A percentile compares a stretch with the other conserved stretches of the same genome.
phyloP scores from a whole-genome alignment of 2,888 invertebrate species.

The Lithodes maja region DNA sequence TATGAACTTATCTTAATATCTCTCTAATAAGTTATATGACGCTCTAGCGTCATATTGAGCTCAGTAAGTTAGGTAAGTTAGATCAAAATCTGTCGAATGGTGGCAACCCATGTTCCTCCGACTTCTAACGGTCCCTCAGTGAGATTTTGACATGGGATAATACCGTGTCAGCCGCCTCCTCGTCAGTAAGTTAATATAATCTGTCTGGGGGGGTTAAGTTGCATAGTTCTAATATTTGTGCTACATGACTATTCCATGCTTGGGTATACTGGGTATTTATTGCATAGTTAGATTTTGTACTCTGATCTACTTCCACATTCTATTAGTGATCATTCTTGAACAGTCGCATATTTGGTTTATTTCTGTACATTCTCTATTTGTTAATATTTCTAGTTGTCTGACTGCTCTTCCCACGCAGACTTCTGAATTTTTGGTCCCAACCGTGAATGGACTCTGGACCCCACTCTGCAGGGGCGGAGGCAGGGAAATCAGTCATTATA shows the following conservation, averaged over 20 bases:
- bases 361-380: background rate
- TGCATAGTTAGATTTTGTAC: background rate
- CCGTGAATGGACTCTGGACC: background rate
- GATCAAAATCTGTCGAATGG: too few relatives aligned
- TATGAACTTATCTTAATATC: too few relatives aligned
- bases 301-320: background rate
- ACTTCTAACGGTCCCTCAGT: too few relatives aligned
- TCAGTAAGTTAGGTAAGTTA: too few relatives aligned
- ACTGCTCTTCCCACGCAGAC: conserved; percentile 3
- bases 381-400: background rate
- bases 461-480: background rate
- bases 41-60: too few relatives aligned
- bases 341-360: too few relatives aligned
- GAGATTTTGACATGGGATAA: too few relatives aligned
- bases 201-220: too few relatives aligned
- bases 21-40: too few relatives aligned
- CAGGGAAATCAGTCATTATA: background rate
- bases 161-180: too few relatives aligned
- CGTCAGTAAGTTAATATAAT: too few relatives aligned
- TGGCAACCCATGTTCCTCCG: too few relatives aligned
- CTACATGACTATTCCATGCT: background rate
- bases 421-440: background rate
- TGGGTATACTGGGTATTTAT: background rate
- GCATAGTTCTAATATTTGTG: background rate
- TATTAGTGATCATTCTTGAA: background rate